Conservation (phyloP, 2,113 vertebrate genomes). For the Nipponia nippon region DNA sequence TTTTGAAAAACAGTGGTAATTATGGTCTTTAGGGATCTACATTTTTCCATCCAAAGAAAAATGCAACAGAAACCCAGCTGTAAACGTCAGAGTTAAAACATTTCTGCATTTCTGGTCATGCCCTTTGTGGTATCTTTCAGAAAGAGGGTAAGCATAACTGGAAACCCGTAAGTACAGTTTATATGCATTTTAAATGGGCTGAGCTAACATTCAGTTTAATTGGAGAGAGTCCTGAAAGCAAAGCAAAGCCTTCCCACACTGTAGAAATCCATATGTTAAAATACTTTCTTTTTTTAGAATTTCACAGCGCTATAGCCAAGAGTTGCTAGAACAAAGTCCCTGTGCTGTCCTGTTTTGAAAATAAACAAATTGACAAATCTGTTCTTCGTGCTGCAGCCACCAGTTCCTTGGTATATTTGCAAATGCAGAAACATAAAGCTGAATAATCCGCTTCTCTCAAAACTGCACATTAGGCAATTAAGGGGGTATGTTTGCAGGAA, state of each 20-base stretch:
- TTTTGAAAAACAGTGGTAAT: background rate
- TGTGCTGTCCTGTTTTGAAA: slow-evolving; percentile 58
- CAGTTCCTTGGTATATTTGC: slow-evolving; percentile 35
- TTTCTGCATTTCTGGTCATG: background rate
- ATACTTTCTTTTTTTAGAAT: slow-evolving; percentile 8
- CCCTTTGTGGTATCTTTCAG: slow-evolving; percentile 42
- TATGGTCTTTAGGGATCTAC: background rate
- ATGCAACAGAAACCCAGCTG: background rate
- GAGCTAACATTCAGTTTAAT: slow-evolving; percentile 30
- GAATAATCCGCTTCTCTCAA: slow-evolving; percentile 57
- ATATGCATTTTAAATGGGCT: slow-evolving; percentile 46
- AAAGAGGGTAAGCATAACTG: slow-evolving; percentile 33
- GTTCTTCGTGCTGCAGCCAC: slow-evolving; percentile 38
- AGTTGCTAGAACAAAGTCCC: slow-evolving; percentile 54
- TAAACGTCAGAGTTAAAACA: background rate
- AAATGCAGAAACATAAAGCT: slow-evolving; percentile 45
- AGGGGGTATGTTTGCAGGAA: slow-evolving; percentile 49
- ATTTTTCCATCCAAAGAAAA: background rate
- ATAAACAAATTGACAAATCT: slow-evolving; percentile 65
- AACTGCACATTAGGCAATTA: slow-evolving; percentile 64
- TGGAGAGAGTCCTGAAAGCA: slow-evolving; percentile 42
- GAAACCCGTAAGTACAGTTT: background rate
- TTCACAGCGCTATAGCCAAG: slow-evolving; percentile 25
- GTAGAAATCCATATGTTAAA: slow-evolving; percentile 65
- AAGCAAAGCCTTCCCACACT: slow-evolving; percentile 31